These are phyloP conservation scores for Morpho helenor DNA, from an alignment of 2,888 invertebrate genomes.

Conservation along the genomic window DNA sequence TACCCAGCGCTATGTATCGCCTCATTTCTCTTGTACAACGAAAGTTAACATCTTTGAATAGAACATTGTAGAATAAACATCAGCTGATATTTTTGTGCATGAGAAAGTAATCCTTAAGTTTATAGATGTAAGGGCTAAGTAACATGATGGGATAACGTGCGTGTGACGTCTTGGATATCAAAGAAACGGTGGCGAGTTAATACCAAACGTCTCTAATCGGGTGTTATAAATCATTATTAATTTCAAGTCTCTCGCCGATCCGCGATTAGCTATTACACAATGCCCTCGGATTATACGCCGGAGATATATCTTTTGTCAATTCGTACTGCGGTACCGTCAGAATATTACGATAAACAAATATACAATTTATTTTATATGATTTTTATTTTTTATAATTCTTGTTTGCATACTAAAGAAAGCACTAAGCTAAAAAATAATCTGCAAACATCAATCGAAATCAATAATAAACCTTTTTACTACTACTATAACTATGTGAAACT, in stretches of 20 bases:
- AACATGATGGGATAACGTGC: slow-evolving; percentile 15
- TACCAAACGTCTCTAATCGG: slow-evolving; percentile 67
- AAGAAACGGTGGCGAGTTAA: slow-evolving; percentile 50
- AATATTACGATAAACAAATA: slow-evolving; percentile 13
- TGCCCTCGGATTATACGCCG: slow-evolving; percentile 68
- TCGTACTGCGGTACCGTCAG: slow-evolving; percentile 64
- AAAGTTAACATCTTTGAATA: slow-evolving; percentile 24
- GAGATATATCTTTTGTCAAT: slow-evolving; percentile 76
- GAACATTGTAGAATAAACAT: slow-evolving; percentile 14
- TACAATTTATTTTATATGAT: too few species aligned
- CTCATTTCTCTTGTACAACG: slow-evolving; percentile 28
- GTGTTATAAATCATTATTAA: slow-evolving; percentile 77
- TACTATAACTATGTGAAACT: too few species aligned
- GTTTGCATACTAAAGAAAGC: too few species aligned
- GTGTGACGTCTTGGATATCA: slow-evolving; percentile 30
- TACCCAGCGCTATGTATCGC: slow-evolving; percentile 18
- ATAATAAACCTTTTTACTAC: too few species aligned
- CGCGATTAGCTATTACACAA: slow-evolving; percentile 77
- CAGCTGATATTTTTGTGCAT: slow-evolving; percentile 15
- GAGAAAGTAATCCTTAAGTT: slow-evolving; percentile 17
- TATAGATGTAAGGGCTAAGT: slow-evolving; percentile 12
- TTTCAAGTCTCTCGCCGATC: slow-evolving; percentile 65
- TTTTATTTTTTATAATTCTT: too few species aligned
- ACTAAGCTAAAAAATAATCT: too few species aligned
- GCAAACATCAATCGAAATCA: too few species aligned